Percentiles rank a stretch among this genome's conserved stretches.
Evolutionary conservation across 2,888 invertebrate species (phyloP).

Genomic region (Cybosia mesomella): DNA sequence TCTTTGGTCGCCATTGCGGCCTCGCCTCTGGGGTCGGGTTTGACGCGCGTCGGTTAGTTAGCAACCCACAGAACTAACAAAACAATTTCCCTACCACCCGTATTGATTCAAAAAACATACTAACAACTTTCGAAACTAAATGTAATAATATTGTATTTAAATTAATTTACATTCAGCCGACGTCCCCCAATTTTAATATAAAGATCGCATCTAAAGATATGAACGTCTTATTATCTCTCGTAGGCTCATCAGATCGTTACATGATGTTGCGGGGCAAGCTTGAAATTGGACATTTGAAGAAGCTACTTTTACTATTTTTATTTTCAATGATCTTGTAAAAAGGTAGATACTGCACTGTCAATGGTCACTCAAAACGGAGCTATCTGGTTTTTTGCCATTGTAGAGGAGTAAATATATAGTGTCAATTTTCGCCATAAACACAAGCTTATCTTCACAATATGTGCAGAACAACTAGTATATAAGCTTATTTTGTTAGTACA

Average conservation of each 20-base stretch:
- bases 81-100: neutral
- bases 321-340: too few species aligned
- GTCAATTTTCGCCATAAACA: too few species aligned
- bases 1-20: too few species aligned
- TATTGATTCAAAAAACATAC: neutral
- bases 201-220: slow-evolving; percentile 58
- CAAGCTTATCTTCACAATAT: too few species aligned
- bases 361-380: too few species aligned
- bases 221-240: slow-evolving; percentile 53
- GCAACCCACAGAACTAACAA: neutral
- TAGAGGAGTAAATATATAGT: too few species aligned
- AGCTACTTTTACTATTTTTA: neutral
- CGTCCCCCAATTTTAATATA: slow-evolving; percentile 54
- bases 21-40: too few species aligned
- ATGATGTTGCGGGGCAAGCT: slow-evolving; percentile 19
- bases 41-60: too few species aligned
- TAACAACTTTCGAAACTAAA: neutral
- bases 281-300: slow-evolving; percentile 24
- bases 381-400: too few species aligned
- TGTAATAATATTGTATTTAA: neutral
- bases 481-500: too few species aligned
- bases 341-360: too few species aligned
- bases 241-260: slow-evolving; percentile 45
- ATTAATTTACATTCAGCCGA: slow-evolving; percentile 42
- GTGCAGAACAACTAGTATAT: too few species aligned